These are phyloP conservation scores for Lamproptera curius DNA, from an alignment of 2,888 invertebrate species.

Conservation along the genomic window DNA sequence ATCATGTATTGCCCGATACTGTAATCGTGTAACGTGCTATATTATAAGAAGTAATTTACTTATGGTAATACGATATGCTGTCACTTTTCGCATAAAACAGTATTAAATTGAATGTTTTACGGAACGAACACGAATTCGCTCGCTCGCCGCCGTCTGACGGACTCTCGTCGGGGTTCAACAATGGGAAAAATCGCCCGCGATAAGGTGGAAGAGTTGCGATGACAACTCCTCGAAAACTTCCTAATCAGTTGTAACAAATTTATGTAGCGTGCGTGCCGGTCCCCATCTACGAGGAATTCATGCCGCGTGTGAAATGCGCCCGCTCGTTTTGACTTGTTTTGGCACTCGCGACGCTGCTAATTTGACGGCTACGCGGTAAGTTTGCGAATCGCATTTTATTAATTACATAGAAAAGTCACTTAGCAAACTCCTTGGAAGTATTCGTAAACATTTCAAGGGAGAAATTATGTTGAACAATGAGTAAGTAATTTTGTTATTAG, in stretches of 20 bases:
- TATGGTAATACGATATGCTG: no score
- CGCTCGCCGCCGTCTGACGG: not conserved
- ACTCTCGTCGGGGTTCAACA: conserved; percentile 37
- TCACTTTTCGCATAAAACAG: no score
- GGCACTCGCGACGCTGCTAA: conserved; percentile 34
- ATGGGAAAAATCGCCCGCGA: conserved; percentile 56
- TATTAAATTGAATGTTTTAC: no score
- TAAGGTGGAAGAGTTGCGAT: conserved; percentile 71
- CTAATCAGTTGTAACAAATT: conserved; percentile 75
- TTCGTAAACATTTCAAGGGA: no score
- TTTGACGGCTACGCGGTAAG: conserved; percentile 28
- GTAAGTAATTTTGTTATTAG: no score
- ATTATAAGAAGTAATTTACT: no score
- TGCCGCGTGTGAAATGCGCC: conserved; percentile 30
- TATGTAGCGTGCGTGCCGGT: conserved; percentile 64
- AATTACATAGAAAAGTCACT: not conserved
- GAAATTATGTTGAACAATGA: no score
- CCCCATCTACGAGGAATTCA: conserved; percentile 26
- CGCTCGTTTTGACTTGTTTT: conserved; percentile 33
- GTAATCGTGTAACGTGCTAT: no score
- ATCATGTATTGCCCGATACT: no score
- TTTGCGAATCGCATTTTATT: conserved; percentile 5
- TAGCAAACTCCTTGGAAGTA: no score
- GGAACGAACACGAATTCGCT: not conserved
- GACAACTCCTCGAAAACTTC: conserved; percentile 68